Conservation (phyloP, 1,140 invertebrate species). For the Ceratitis capitata region DNA sequence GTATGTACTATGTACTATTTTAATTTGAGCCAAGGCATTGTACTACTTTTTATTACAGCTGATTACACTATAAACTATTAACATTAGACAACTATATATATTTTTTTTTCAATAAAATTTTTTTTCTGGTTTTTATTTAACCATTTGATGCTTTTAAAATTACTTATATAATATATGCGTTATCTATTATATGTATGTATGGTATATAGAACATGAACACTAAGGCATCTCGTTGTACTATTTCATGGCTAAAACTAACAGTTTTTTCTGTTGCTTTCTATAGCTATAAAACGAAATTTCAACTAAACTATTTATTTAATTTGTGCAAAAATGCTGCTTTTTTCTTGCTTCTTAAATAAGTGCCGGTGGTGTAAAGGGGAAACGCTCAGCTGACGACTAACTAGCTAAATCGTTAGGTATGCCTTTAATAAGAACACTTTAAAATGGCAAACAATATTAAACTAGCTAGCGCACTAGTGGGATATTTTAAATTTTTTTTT, state of each 20-base stretch:
- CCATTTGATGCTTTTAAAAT: too few species aligned
- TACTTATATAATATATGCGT: too few species aligned
- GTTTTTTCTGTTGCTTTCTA: neutral
- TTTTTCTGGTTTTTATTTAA: neutral
- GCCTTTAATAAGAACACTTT: neutral
- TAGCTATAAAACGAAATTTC: neutral
- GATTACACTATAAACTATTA: neutral
- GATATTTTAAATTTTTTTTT: too few species aligned
- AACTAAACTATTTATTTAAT: too few species aligned
- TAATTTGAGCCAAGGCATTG: too few species aligned
- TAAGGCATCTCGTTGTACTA: conserved; percentile 13
- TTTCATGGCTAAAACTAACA: neutral
- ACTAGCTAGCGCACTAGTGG: neutral
- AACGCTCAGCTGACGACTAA: neutral
- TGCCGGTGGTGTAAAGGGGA: neutral
- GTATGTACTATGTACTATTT: too few species aligned
- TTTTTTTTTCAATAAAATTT: neutral
- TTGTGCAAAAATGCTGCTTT: neutral
- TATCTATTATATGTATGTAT: neutral
- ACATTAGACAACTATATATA: neutral
- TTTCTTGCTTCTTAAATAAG: too few species aligned
- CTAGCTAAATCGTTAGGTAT: neutral
- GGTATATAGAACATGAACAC: conserved; percentile 3
- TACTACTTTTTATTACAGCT: neutral
- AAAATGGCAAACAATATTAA: neutral